A percentile compares a stretch with the other conserved stretches of the same genome.
Evolutionary conservation across 2,888 invertebrate genomes (phyloP).

Genomic region (Auanema freiburgensis): DNA sequence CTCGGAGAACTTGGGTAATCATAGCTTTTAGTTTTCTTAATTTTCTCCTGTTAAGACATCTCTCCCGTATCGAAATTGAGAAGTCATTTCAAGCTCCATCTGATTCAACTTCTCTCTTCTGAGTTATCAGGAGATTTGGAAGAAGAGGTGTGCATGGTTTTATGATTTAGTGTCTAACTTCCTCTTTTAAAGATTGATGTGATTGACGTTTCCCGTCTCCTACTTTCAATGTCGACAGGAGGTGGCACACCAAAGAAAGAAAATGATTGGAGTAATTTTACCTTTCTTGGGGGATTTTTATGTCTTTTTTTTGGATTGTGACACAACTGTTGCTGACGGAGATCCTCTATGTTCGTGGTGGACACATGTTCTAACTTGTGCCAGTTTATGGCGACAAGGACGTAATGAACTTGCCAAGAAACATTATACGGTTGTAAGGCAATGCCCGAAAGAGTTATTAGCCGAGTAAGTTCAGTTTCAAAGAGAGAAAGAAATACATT

Average conservation of each 20-base stretch:
- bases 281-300: neutral
- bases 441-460: slow-evolving; percentile 50
- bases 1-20: slow-evolving; percentile 8
- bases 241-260: slow-evolving; percentile 19
- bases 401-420: slow-evolving; percentile 48
- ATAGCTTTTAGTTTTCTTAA: neutral
- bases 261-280: slow-evolving; percentile 14
- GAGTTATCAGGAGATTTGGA: slow-evolving; percentile 40
- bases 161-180: slow-evolving; percentile 8
- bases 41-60: neutral
- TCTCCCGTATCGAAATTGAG: slow-evolving; percentile 49
- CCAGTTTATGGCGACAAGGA: slow-evolving; percentile 46
- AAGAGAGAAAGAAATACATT: no score
- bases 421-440: slow-evolving; percentile 58
- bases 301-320: slow-evolving; percentile 7
- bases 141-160: slow-evolving; percentile 9
- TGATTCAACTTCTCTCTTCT: slow-evolving; percentile 46
- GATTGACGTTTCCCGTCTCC: slow-evolving; percentile 54
- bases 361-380: slow-evolving; percentile 61
- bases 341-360: slow-evolving; percentile 63
- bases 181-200: slow-evolving; percentile 33
- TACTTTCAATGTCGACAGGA: slow-evolving; percentile 49
- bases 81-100: slow-evolving; percentile 53
- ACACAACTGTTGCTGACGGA: slow-evolving; percentile 31
- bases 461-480: slow-evolving; percentile 44